Evolutionary conservation across 35 echinoderm and acorn worm species (phyloP).

Genomic region (Ptychodera flava): DNA sequence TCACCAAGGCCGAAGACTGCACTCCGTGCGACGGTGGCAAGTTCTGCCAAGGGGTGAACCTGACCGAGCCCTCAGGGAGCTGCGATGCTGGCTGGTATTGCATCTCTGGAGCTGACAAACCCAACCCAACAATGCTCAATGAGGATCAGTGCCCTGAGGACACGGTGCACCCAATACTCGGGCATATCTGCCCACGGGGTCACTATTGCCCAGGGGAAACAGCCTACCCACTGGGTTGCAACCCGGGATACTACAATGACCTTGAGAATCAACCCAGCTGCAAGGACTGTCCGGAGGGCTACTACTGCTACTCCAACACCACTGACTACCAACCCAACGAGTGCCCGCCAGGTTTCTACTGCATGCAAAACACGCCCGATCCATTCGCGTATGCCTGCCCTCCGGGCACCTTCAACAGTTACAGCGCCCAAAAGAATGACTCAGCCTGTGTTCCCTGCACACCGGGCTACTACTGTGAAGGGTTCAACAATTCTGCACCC

Average conservation of each 20-base stretch:
- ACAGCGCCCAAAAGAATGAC: constrained; percentile 39
- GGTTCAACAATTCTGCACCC: constrained; percentile 52
- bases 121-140: constrained; percentile 62
- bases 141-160: constrained; percentile 78
- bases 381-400: constrained; percentile 68
- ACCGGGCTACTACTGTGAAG: constrained; percentile 73
- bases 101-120: constrained; percentile 68
- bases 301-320: constrained; percentile 98
- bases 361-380: constrained; percentile 76
- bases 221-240: constrained; percentile 76
- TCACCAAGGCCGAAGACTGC: constrained; percentile 58
- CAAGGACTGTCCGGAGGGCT: constrained; percentile 67
- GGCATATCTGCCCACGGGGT: constrained; percentile 74
- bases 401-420: constrained; percentile 81
- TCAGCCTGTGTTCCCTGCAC: constrained; percentile 60
- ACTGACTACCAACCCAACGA: constrained; percentile 77
- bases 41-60: constrained; percentile 81
- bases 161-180: constrained; percentile 86
- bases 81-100: constrained; percentile 75
- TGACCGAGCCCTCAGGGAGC: constrained; percentile 59
- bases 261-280: constrained; percentile 28
- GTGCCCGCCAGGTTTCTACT: constrained; percentile 87
- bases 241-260: constrained; percentile 78
- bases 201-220: constrained; percentile 69
- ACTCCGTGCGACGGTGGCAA: constrained; percentile 85